Conservation (phyloP, 2,888 invertebrate species). For the Aromia moschata region DNA sequence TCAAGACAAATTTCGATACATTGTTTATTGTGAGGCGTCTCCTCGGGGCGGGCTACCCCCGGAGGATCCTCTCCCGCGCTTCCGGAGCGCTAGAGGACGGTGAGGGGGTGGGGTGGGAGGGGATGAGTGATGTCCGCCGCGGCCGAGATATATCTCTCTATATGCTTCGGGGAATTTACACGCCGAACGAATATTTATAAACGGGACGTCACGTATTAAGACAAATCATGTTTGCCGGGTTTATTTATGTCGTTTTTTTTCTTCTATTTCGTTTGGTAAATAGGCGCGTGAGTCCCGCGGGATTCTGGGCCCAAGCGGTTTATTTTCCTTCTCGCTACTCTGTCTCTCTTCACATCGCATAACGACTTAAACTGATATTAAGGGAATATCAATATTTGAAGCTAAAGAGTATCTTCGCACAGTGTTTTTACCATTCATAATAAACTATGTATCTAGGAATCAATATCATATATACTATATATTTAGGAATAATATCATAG, state of each 20-base stretch:
- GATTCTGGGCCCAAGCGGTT: not conserved
- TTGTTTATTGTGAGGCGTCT: constrained; percentile 59
- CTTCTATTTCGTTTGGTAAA: constrained; percentile 20
- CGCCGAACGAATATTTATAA: constrained; percentile 51
- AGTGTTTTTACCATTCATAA: too few species aligned
- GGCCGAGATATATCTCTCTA: constrained; percentile 44
- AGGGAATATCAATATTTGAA: too few species aligned
- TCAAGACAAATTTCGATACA: constrained; percentile 61
- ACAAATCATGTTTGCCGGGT: constrained; percentile 34
- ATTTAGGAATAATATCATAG: too few species aligned
- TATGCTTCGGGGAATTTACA: constrained; percentile 48
- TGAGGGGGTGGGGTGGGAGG: too few species aligned
- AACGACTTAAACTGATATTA: too few species aligned
- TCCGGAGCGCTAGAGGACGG: too few species aligned
- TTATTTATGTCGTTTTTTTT: constrained; percentile 26
- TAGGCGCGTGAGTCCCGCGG: constrained; percentile 4
- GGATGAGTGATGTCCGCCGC: constrained; percentile 37
- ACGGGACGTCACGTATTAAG: constrained; percentile 41
- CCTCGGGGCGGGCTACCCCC: constrained; percentile 21
- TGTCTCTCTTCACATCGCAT: too few species aligned
- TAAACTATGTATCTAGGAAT: too few species aligned
- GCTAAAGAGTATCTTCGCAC: too few species aligned
- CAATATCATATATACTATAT: too few species aligned
- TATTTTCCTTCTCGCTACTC: not conserved
- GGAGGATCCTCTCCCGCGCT: constrained; percentile 6